phyloP scores from a whole-genome alignment of 2,797 vertebrate genomes.

The Neosilurus mollespiculum region DNA sequence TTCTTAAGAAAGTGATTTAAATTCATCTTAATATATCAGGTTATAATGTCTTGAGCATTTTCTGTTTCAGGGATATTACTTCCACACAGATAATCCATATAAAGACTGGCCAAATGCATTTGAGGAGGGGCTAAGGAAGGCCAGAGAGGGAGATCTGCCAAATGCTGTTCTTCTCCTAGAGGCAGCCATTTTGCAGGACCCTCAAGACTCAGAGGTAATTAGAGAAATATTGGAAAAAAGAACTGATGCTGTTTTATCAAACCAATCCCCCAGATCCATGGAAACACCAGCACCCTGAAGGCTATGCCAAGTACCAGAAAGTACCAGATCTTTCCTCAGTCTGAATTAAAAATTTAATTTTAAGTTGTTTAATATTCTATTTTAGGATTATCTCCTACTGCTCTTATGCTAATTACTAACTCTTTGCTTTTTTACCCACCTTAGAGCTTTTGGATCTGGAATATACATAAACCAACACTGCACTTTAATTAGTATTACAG shows the following conservation, averaged over 20 bases:
- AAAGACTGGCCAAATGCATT: slow-evolving; percentile 94
- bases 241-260: background rate
- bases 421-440: slow-evolving; percentile 8
- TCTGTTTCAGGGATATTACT: slow-evolving; percentile 92
- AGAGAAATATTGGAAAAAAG: background rate
- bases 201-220: slow-evolving; percentile 86
- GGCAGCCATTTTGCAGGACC: slow-evolving; percentile 92
- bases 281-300: background rate
- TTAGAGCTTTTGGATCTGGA: background rate
- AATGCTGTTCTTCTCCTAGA: slow-evolving; percentile 93
- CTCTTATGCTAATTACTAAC: slow-evolving; percentile 54
- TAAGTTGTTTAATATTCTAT: background rate
- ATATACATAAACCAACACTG: background rate
- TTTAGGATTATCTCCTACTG: slow-evolving; percentile 35
- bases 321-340: background rate
- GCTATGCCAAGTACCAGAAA: background rate
- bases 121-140: slow-evolving; percentile 90
- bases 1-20: background rate
- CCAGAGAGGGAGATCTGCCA: slow-evolving; percentile 91
- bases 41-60: slow-evolving; percentile 22
- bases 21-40: background rate
- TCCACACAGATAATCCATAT: slow-evolving; percentile 98
- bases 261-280: background rate
- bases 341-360: background rate
- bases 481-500: background rate